Conservation (phyloP, 2,888 invertebrate species). For the Dryobotodes eremita region DNA sequence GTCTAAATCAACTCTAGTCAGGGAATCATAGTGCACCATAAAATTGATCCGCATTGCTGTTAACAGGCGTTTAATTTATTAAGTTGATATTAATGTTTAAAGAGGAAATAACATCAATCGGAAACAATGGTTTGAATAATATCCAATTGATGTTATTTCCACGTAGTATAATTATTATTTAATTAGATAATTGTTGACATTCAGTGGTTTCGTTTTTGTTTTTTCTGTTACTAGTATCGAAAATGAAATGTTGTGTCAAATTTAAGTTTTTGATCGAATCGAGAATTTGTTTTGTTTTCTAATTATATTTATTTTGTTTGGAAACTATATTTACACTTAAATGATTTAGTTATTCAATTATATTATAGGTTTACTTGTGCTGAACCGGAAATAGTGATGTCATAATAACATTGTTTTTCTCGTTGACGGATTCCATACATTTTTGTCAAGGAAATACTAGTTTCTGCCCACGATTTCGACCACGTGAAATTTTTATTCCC, state of each 20-base stretch:
- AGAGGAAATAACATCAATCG: neutral
- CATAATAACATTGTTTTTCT: neutral
- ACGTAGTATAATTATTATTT: too few relatives aligned
- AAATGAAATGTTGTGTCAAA: constrained; percentile 16
- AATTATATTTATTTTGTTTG: neutral
- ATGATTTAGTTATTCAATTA: neutral
- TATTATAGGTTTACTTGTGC: neutral
- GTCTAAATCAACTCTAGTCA: neutral
- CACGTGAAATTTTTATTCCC: too few relatives aligned
- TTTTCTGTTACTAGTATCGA: neutral
- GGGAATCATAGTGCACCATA: too few relatives aligned
- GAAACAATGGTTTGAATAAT: neutral
- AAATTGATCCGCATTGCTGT: too few relatives aligned
- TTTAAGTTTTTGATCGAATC: neutral
- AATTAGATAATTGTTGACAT: neutral
- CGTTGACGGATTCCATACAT: neutral
- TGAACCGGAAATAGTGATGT: neutral
- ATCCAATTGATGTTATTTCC: too few relatives aligned
- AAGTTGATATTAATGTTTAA: neutral
- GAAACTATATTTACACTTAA: neutral
- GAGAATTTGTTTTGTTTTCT: neutral
- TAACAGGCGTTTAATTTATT: neutral
- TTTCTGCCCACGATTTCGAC: too few relatives aligned
- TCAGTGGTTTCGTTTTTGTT: neutral
- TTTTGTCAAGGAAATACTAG: too few relatives aligned